Base-by-base conservation (phyloP, 2,113 vertebrate species). In the Sinocyclocheilus grahami region DNA sequence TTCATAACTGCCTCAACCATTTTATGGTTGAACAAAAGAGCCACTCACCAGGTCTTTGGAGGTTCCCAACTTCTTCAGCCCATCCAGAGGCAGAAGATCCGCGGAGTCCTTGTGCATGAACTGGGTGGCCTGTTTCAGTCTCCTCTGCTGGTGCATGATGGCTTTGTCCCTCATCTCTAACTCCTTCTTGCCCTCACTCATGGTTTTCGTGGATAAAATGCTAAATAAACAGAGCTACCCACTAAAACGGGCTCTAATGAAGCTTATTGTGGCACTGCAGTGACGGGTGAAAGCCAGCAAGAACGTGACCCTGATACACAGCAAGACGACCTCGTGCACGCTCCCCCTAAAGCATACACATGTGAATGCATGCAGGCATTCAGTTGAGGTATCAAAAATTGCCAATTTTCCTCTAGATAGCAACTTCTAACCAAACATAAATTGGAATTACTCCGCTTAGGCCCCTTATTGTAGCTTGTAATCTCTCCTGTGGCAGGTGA, bases 21-120 rank as follows among this genome's bases (percentile, higher is more conserved):
- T n/a, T 39, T 3, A 4, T 12, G 16, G 9, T 48, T n/a, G 3
- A 5, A 22, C 63, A 14, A 24, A 39, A 33, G 37, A 53, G 76
- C 27, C 77, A 94, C 97, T 98, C 92, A 99, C 97, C 97, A 97
- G 87, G 91, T 98, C 97, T 94, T 98, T 99, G 91, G 97, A 96
- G 11, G 97, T 98, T 72, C 97, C 97, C 30, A 99, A 94, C 88
- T 96, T 95, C 93, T 97, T 97, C 84, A 99, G 95, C 48, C 97
- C 96, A 0, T 99, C 97, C 94, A 99, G 95, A 80, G 97, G 98
- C 87, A 99, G 97, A 91, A 99, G 95, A 93, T 99, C 98, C 11
- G 98, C 98, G 0, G 98, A 99, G 94, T 99, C 98, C 94, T 99
- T 97, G 95, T 99, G 98, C 22, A 94, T 94, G 91, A 99, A 99